Base-by-base conservation (phyloP, 2,797 vertebrate species). In the Smutsia gigantea region DNA sequence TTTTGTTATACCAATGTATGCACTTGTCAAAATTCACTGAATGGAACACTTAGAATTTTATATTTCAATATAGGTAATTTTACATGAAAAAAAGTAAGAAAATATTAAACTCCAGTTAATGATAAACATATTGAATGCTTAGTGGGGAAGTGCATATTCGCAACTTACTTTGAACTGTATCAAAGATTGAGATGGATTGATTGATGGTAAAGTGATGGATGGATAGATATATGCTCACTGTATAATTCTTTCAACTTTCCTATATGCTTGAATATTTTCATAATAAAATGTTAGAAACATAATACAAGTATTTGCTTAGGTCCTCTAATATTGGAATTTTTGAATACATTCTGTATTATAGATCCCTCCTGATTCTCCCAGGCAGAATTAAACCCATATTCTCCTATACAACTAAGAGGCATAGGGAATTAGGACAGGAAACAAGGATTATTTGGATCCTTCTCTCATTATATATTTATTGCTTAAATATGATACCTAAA, bases 381-480 rank as follows among this genome's bases (percentile, higher is more conserved):
- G 11, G 8, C 5, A 93, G 59, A 95, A 83, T 68, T 49, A 87
- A 63, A 64, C 8, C 13, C 49, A 72, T 68, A 19, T 5, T 91
- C 37, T 90, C 78, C 17, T 53, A 12, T 15, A 55, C 37, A 46
- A 59, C 17, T 49, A 51, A 34, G 31, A 63, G 25, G 34, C 34
- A 68, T 11, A 66, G 31, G 19, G 10, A 82, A 87, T 61, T 78
- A 72, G 9, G 17, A 39, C 51, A 64, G 14, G 39, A 83, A 75
- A 46, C 7, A 66, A 55, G 14, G 68, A 81, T 88, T 90, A 93
- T 59, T 87, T 85, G 59, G 29, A 31, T n/a, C 17, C 39, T 89
- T 94, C 49, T 79, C n/a, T 46, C 51, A 87, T 79, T 92, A 81
- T 39, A 18, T 79, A 71, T 84, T 94, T 85, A 39, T 46, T 46